Base-by-base conservation (phyloP, 2,113 vertebrate species). In the Hylia prasina region DNA sequence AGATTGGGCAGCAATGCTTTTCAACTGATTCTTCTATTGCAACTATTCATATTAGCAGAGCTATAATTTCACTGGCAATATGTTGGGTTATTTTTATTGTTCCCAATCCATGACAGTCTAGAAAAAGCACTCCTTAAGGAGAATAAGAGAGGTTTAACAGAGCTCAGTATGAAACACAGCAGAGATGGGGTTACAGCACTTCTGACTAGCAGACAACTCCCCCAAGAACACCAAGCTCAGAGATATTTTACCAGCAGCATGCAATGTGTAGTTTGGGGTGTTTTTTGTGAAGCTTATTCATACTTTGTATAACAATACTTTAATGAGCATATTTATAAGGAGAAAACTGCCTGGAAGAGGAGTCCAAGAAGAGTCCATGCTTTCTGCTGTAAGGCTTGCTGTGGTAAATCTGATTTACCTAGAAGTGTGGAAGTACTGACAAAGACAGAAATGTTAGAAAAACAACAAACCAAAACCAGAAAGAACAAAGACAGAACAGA, bases 211-310 rank as follows among this genome's bases (percentile, higher is more conserved):
- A 64, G 31, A 30, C 1, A 57, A 27, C 10, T 54, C 27, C 19
- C 21, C 47, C 7, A 37, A 23, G 48, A 73, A 48, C n/a, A 70
- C 16, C 35, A 75, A 51, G 27, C n/a, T 64, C 9, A 71, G 53
- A 87, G 9, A 24, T 8, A 2, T 54, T 77, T 54, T 60, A 31
- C 24, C 37, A 25, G 15, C 61, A 87, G 63, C 48, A 35, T 31
- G 78, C 17, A 69, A 35, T 22, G 21, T 35, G 33, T 6, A 72
- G 7, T 47, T 1, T 7, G 22, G 5, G 5, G 9, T 0, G 0
- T 4, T 68, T 68, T 80, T 64, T 28, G 33, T 82, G 65, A 63
- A 63, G 19, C 21, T 92, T 70, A 25, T 6, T 13, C 40, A 48
- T 42, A 35, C 8, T 76, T 82, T 33, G 79, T 45, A 4, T 37